Percentiles rank a stretch among this genome's conserved stretches.
Conservation (phyloP, 2,113 vertebrate genomes). For the human (Homo sapiens) region DNA sequence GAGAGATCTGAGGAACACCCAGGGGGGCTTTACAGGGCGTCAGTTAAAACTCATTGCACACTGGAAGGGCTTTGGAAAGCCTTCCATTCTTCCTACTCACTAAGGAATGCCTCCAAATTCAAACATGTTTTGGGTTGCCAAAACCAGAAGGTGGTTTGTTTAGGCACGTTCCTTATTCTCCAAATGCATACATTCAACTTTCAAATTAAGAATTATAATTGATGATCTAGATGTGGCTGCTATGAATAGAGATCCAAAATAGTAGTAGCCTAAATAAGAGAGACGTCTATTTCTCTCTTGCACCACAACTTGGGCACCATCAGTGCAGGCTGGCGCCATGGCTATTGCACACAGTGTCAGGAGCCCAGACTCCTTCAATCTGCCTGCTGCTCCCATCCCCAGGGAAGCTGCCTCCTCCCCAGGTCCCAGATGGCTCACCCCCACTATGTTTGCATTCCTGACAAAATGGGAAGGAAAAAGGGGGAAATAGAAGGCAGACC, state of each 20-base stretch:
- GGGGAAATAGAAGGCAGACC: background rate
- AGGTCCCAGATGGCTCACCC: background rate
- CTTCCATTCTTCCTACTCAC: background rate
- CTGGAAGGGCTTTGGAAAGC: background rate
- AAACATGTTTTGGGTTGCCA: background rate
- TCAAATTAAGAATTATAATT: conserved; percentile 17
- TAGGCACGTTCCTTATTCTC: background rate
- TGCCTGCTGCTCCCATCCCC: background rate
- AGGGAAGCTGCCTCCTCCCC: background rate
- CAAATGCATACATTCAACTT: background rate
- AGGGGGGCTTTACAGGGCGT: background rate
- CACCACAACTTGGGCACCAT: too few relatives aligned
- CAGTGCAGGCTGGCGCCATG: accelerated
- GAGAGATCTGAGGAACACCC: background rate
- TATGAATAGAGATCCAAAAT: background rate
- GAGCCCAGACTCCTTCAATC: background rate
- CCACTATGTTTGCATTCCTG: background rate
- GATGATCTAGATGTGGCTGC: background rate
- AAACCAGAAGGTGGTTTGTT: background rate
- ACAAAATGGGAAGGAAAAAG: background rate
- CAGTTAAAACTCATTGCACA: background rate
- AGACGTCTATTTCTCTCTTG: background rate
- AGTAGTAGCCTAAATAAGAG: background rate
- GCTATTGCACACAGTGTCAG: accelerated
- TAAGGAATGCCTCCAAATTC: background rate